A percentile compares a stretch with the other conserved stretches of the same genome.
These are phyloP conservation scores for Rhopalosiphum maidis DNA, from an alignment of 1,140 invertebrate species.

Conservation along the genomic window DNA sequence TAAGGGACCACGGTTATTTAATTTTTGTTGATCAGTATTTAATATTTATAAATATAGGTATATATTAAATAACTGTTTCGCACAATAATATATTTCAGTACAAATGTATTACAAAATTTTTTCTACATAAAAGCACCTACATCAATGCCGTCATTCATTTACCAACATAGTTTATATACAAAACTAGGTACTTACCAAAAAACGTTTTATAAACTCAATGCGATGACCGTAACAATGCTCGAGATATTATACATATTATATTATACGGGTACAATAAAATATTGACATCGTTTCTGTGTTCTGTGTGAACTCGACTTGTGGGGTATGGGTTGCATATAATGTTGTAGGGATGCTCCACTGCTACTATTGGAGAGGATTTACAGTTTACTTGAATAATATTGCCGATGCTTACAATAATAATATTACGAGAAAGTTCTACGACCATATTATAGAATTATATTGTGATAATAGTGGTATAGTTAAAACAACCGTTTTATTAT, in stretches of 20 bases:
- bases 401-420: not conserved
- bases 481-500: not conserved
- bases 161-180: not conserved
- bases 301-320: not conserved
- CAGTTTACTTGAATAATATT: not conserved
- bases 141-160: not conserved
- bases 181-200: not conserved
- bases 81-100: not conserved
- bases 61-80: not conserved
- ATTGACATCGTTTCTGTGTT: not conserved
- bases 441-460: not conserved
- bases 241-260: slow-evolving; percentile 18
- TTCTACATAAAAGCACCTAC: not conserved
- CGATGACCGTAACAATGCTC: not conserved
- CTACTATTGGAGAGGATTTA: not conserved
- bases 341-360: not conserved
- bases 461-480: not conserved
- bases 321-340: not conserved
- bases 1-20: not conserved
- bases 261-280: slow-evolving; percentile 11
- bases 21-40: not conserved
- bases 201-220: not conserved
- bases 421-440: not conserved
- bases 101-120: not conserved
- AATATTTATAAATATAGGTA: not conserved